These are phyloP conservation scores for Eumaeus atala DNA, from an alignment of 1,140 invertebrate species.

Conservation along the genomic window DNA sequence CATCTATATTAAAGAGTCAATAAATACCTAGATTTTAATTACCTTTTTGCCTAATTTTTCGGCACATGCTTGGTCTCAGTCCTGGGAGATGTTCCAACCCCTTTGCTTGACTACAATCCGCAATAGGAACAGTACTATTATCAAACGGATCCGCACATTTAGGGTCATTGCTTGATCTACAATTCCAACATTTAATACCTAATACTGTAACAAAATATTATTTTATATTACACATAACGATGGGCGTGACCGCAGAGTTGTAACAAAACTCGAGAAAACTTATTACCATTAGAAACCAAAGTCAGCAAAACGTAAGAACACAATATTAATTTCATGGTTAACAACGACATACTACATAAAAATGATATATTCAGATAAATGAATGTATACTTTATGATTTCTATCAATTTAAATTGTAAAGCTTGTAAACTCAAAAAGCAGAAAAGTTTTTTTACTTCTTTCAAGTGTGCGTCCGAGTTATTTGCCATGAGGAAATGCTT, in stretches of 20 bases:
- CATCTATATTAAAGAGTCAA: no score
- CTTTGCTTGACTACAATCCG: slow-evolving; percentile 84
- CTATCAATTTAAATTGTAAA: no score
- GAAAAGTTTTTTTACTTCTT: no score
- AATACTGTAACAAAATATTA: slow-evolving; percentile 72
- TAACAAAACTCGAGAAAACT: slow-evolving; percentile 6
- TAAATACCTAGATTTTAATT: no score
- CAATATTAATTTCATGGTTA: slow-evolving; percentile 18
- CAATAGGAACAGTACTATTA: slow-evolving; percentile 89
- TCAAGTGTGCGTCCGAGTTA: no score
- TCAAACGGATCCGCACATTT: slow-evolving; percentile 96
- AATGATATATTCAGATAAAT: no score
- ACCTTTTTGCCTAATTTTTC: slow-evolving; percentile 96
- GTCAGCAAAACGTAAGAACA: slow-evolving; percentile 21
- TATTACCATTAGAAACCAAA: slow-evolving; percentile 34
- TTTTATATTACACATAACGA: slow-evolving; percentile 18
- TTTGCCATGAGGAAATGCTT: no score
- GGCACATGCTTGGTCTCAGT: slow-evolving; percentile 88
- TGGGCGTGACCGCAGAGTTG: slow-evolving; percentile 41
- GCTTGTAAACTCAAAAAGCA: no score
- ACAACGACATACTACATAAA: no score
- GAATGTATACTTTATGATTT: no score
- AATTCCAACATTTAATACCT: slow-evolving; percentile 93
- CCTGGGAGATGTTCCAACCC: slow-evolving; percentile 81
- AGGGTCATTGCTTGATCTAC: slow-evolving; percentile 90